Percentiles rank a stretch among this genome's conserved stretches.
Evolutionary conservation across 2,797 vertebrate species (phyloP).

Genomic region (Anomalospiza imberbis): DNA sequence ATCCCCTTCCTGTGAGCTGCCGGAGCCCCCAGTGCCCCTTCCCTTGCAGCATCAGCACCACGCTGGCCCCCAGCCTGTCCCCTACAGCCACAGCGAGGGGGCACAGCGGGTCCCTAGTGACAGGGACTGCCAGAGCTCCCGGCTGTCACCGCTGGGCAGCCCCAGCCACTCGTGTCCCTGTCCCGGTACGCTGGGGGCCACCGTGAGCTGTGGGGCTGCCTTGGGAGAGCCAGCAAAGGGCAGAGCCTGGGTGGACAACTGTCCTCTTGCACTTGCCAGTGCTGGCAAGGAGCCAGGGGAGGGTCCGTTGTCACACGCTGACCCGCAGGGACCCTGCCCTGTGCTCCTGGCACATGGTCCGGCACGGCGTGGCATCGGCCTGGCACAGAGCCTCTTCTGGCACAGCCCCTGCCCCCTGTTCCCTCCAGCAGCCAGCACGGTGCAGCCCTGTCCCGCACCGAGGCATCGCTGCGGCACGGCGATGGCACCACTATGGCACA

Average conservation of each 20-base stretch:
- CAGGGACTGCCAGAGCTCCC: background rate
- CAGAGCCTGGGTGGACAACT: fast-evolving
- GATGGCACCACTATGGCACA: too few relatives aligned
- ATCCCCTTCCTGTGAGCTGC: fast-evolving
- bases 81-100: background rate
- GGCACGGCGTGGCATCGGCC: fast-evolving
- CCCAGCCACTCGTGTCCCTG: background rate
- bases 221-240: background rate
- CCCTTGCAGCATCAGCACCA: background rate
- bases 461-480: fast-evolving
- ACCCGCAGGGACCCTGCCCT: fast-evolving
- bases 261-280: background rate
- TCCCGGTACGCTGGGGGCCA: fast-evolving
- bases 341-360: background rate
- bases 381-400: background rate
- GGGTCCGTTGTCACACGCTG: fast-evolving
- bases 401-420: background rate
- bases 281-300: background rate
- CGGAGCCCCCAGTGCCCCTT: background rate
- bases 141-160: fast-evolving
- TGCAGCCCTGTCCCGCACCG: too few relatives aligned
- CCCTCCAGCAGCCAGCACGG: background rate
- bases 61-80: background rate
- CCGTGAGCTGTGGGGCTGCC: background rate
- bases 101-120: fast-evolving